Evolutionary conservation across 2,113 vertebrate species (phyloP).

Genomic region (Scytalopus superciliaris): DNA sequence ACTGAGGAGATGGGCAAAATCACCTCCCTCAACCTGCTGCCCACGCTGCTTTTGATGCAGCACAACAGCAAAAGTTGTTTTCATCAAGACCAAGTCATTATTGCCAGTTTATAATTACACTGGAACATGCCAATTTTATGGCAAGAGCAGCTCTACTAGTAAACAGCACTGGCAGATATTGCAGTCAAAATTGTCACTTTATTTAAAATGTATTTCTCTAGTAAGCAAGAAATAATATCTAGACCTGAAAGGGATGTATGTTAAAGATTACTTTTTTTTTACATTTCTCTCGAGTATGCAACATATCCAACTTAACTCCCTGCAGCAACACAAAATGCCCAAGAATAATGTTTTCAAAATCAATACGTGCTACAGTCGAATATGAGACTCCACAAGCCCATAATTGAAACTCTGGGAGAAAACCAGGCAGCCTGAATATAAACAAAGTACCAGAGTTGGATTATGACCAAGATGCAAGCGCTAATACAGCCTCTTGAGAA

Average conservation of each 20-base stretch:
- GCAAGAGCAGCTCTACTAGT: neutral
- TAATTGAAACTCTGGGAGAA: conserved; percentile 49
- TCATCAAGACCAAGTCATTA: neutral
- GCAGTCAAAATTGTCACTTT: conserved; percentile 13
- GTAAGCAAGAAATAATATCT: conserved; percentile 23
- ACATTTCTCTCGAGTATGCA: neutral
- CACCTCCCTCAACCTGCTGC: neutral
- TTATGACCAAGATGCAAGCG: neutral
- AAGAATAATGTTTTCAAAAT: conserved; percentile 53
- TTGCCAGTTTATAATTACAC: conserved; percentile 25
- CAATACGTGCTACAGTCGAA: conserved; percentile 5
- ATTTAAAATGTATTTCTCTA: neutral
- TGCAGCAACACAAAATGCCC: conserved; percentile 32
- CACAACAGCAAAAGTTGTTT: neutral
- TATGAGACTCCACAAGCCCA: conserved; percentile 6
- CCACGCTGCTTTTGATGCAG: neutral
- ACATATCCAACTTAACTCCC: neutral
- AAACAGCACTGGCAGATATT: neutral
- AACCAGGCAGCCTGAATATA: conserved; percentile 20
- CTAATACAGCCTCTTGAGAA: conserved; percentile 1
- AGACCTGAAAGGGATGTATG: neutral
- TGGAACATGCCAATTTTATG: neutral
- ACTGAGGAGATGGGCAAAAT: neutral
- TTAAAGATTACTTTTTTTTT: neutral
- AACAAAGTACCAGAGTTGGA: conserved; percentile 10